Evolutionary conservation across 2,113 vertebrate genomes (phyloP), one percentile per base, ranked within the genome.

Genomic region (Heterotilapia buettikoferi): DNA sequence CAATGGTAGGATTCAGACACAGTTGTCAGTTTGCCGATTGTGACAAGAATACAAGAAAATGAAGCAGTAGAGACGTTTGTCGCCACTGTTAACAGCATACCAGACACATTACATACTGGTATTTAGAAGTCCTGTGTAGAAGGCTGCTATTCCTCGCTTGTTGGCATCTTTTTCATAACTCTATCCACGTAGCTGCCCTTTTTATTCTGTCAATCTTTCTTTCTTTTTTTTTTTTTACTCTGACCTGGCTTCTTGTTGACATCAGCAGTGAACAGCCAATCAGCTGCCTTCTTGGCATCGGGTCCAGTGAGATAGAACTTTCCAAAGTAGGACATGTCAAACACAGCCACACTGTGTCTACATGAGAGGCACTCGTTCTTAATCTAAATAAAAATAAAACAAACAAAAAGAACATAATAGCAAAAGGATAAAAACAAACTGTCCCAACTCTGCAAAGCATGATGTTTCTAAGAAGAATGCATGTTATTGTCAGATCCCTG

Each of bases 251-350:
- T 96, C 86, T 98, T 98, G 96, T 95, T 96, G 94, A 99, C 96
- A 6, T 99, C 97, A 0, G 98, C 98, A 0, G 97, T 97, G 83
- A 99, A 99, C 26, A 99, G 96, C 99, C 99, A 99, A 96, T 99
- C 94, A 0, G 97, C 98, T 0, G 98, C 98, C 90, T 97, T 97
- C 18, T 96, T 97, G 16, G 99, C 98, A 6, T 99, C 99, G 0
- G 95, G 96, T 18, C 99, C 99, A 6, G 97, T 94, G 91, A 99
- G 97, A 96, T 98, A 99, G 95, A 99, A 99, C 92, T 99, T 99
- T 47, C 98, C 98, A 7, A 99, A 99, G 96, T 99, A 99, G 88
- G 98, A 99, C 99, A 99, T 99, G 96, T 99, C 87, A 4, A 99
- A 99, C 82, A 98, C 96, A 0, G 97, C 97, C 3, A 98, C 97